Evolutionary conservation across 1,140 invertebrate genomes (phyloP), one percentile per base, ranked within the genome.

Genomic region (Diachasma alloeum): DNA sequence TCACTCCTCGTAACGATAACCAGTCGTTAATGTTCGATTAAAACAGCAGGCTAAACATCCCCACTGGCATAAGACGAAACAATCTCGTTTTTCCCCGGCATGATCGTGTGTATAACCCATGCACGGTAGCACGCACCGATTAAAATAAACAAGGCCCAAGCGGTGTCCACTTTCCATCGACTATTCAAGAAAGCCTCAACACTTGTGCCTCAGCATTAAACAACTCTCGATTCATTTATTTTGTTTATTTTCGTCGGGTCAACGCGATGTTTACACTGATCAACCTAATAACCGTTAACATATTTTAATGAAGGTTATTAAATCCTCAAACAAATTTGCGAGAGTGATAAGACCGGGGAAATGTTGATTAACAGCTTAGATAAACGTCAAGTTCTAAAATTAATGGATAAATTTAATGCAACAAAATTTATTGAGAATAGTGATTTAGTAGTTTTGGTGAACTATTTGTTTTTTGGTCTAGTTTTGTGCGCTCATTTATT

Each of bases 11-110:
- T 82, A 85, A 86, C 87, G 87, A 87, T 87, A 88, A 87, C 85
- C 83, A 79, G 84, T 87, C 84, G 86, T 87, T 87, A 88, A 87
- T 79, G 83, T 83, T 31, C 81, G 85, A 87, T 88, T 87, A 26
- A 86, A 87, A 84, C 82, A 83, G 82, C 82, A 73, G 84, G 84
- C 85, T 85, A 87, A 87, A 87, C 83, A 86, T 86, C 82, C 70
- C 59, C 81, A 80, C 79, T 80, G 74, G 81, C 80, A 79, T 84
- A 82, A 87, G 86, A 87, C 87, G 85, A 88, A 88, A 87, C 87
- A 88, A 88, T 88, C 83, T 84, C 79, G 76, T 73, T 48, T 69
- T 69, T 46, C 74, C 72, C 53, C 63, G 67, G 39, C 31, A 31
- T 78, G 79, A 80, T 59, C 13, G 53, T 22, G 4, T 59, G 53